Conservation (phyloP, 2,888 invertebrate genomes). For the Chydorus sphaericus region DNA sequence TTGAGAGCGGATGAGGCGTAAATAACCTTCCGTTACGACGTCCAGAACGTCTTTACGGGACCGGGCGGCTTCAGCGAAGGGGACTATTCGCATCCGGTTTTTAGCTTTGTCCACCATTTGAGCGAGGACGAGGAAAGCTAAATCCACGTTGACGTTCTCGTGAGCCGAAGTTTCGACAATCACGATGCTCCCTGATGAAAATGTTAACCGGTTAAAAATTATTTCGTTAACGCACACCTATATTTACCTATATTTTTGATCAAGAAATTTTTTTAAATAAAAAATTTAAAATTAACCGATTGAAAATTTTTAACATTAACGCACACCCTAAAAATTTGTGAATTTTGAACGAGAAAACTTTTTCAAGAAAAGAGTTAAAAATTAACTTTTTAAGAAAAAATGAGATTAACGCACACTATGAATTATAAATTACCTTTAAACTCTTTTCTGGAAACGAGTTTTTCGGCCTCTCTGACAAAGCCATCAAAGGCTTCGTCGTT, state of each 20-base stretch:
- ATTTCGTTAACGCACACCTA: not conserved
- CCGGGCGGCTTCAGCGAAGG: conserved; percentile 69
- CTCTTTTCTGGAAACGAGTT: conserved; percentile 74
- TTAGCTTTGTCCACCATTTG: conserved; percentile 86
- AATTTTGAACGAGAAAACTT: no score
- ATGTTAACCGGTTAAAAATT: conserved; percentile 15
- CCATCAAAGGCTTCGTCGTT: conserved; percentile 83
- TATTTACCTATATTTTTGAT: not conserved
- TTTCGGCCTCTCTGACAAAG: conserved; percentile 76
- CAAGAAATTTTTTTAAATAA: not conserved
- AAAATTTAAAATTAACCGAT: not conserved
- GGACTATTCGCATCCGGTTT: conserved; percentile 48
- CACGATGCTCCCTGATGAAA: conserved; percentile 50
- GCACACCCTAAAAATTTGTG: no score
- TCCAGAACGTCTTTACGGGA: conserved; percentile 76
- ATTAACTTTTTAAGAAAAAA: not conserved
- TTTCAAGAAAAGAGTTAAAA: no score
- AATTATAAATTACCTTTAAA: conserved; percentile 47
- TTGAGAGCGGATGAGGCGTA: conserved; percentile 67
- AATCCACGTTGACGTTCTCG: conserved; percentile 88
- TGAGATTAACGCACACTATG: not conserved
- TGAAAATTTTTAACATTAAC: not conserved
- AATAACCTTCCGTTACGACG: conserved; percentile 78
- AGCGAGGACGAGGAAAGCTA: conserved; percentile 75
- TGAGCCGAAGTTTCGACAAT: conserved; percentile 90